These are phyloP conservation scores for Plebejus melissa DNA, from an alignment of 2,888 invertebrate genomes.

Conservation along the genomic window DNA sequence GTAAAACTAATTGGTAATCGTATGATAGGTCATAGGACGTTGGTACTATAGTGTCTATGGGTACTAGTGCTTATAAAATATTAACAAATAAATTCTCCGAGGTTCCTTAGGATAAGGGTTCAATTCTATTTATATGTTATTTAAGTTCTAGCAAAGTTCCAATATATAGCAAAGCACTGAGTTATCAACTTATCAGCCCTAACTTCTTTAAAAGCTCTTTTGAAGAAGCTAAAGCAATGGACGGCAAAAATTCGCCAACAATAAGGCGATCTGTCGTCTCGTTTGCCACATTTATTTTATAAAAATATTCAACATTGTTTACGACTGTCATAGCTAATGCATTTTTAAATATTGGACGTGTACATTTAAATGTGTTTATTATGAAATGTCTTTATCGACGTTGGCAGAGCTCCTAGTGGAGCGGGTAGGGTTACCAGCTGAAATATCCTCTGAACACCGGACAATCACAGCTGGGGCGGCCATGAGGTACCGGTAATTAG, in stretches of 20 bases:
- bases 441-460: slow-evolving; percentile 70
- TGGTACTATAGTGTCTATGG: no score
- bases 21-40: no score
- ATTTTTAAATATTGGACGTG: slow-evolving; percentile 10
- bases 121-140: no score
- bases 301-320: neutral
- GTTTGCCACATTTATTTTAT: neutral
- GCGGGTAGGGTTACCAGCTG: slow-evolving; percentile 56
- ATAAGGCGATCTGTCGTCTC: neutral
- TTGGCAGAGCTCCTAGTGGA: slow-evolving; percentile 70
- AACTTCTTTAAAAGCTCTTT: no score
- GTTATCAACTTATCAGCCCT: no score
- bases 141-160: no score
- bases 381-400: slow-evolving; percentile 37
- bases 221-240: neutral
- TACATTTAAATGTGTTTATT: slow-evolving; percentile 17
- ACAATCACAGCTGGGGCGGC: slow-evolving; percentile 58
- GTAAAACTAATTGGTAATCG: no score
- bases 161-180: no score
- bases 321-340: slow-evolving; percentile 12
- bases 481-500: slow-evolving; percentile 38
- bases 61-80: no score
- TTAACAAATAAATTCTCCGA: no score
- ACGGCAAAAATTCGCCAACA: neutral
- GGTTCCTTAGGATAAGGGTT: no score